A percentile compares a stretch with the other conserved stretches of the same genome.
These are phyloP conservation scores for Rhyacophila brunnea DNA, from an alignment of 1,140 invertebrate genomes.

Conservation along the genomic window DNA sequence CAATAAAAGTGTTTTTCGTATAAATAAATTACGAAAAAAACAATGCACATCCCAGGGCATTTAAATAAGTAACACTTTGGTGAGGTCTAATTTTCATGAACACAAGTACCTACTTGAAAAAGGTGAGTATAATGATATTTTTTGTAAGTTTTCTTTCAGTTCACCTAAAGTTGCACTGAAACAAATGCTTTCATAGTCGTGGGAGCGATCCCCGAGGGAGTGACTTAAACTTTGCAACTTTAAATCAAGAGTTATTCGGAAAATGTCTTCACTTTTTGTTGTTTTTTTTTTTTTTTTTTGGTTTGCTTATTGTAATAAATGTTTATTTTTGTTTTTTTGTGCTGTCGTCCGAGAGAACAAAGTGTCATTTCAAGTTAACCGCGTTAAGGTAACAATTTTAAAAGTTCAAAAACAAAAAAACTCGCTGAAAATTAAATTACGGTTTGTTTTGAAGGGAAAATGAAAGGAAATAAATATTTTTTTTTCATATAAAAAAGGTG, in stretches of 20 bases:
- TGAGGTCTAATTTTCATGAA: too few relatives aligned
- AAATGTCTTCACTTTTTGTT: neutral
- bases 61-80: too few relatives aligned
- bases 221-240: neutral
- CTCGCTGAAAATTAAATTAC: neutral
- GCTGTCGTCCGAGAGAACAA: neutral
- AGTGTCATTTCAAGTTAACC: conserved; percentile 1
- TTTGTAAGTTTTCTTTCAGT: too few relatives aligned
- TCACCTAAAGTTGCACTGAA: too few relatives aligned
- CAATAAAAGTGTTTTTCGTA: too few relatives aligned
- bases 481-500: too few relatives aligned
- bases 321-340: too few relatives aligned
- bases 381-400: conserved; percentile 1
- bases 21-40: too few relatives aligned
- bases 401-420: neutral
- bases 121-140: too few relatives aligned
- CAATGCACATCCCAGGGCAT: too few relatives aligned
- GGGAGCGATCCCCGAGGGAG: neutral
- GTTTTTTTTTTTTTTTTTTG: neutral
- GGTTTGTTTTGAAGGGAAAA: neutral
- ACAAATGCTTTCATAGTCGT: neutral
- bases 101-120: too few relatives aligned
- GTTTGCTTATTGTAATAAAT: neutral
- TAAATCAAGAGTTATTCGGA: neutral
- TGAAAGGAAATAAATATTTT: neutral